Base-by-base conservation (phyloP, 2,888 invertebrate species). In the Miltochrista miniata region DNA sequence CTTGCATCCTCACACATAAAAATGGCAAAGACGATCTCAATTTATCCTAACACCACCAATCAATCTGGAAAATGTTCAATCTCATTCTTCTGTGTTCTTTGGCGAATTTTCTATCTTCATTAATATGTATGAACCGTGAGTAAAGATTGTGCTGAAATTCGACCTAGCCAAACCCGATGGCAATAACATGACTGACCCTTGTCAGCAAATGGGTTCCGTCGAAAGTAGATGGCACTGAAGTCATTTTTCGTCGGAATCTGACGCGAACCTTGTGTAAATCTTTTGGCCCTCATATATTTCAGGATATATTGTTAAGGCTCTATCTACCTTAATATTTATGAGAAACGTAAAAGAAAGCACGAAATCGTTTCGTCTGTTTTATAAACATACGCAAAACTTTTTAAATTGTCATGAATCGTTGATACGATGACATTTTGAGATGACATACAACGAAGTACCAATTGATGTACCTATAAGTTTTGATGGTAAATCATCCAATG, bases 91-190 rank as follows among this genome's bases (percentile, higher is more conserved):
- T 67, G 61, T 72, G 51, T 61, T 74, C 60, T 65, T 65, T 45
- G 52, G 51, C 53, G 57, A 61, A 59, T 62, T 66, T 62, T 51
- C 48, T 40, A 51, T 56, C 68, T 47, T 63, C 46, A 68, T 68
- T 68, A 68, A 88, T 86, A 88, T 90, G 83, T 82, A 88, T 88
- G 81, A 81, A 73, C 61, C 53, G 59, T 61, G 63, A 72, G 63
- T 48, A 63, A 73, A 72, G 74, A 80, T 73, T 72, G 72, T 70
- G 70, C 74, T 72, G 73, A 77, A 74, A 76, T 65, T 75, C 71
- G 69, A 68, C 60, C 67, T 54, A 71, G 58, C 61, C 64, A 70
- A 64, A 70, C 72, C 70, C 68, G 61, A 61, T 71, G 64, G 76
- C 77, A 77, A 76, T 79, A 78, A 78, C 76, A 80, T 72, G 71